Percentiles rank a stretch among this genome's conserved stretches.
Evolutionary conservation across 2,113 vertebrate genomes (phyloP).

Genomic region (Columbina picui): DNA sequence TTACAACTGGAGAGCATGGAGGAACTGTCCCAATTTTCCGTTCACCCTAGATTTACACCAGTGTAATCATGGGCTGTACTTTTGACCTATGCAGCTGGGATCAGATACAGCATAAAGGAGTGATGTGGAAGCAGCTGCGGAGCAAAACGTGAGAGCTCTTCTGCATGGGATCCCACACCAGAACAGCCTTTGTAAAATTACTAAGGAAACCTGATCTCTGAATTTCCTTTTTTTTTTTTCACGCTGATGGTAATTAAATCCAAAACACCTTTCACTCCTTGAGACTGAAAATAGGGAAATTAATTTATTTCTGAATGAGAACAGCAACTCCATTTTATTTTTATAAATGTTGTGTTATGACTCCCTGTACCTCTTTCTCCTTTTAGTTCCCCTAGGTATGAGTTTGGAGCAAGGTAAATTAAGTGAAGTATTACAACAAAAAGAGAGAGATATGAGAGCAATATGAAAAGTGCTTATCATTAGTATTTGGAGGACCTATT

Average conservation of each 20-base stretch:
- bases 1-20: background rate
- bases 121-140: background rate
- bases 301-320: background rate
- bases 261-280: background rate
- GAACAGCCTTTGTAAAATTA: background rate
- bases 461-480: background rate
- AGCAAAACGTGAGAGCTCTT: background rate
- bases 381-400: background rate
- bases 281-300: background rate
- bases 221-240: background rate
- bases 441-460: rapidly evolving
- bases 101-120: background rate
- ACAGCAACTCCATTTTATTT: background rate
- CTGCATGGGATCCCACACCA: background rate
- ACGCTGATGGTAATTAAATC: background rate
- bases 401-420: background rate
- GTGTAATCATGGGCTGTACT: background rate
- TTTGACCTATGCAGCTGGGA: background rate
- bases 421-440: background rate
- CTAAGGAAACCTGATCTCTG: background rate
- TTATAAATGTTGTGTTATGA: background rate
- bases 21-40: background rate
- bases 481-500: background rate
- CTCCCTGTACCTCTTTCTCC: background rate
- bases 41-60: background rate